These are phyloP conservation scores for Pherbina coryleti DNA, from an alignment of 2,888 invertebrate species.

Conservation along the genomic window DNA sequence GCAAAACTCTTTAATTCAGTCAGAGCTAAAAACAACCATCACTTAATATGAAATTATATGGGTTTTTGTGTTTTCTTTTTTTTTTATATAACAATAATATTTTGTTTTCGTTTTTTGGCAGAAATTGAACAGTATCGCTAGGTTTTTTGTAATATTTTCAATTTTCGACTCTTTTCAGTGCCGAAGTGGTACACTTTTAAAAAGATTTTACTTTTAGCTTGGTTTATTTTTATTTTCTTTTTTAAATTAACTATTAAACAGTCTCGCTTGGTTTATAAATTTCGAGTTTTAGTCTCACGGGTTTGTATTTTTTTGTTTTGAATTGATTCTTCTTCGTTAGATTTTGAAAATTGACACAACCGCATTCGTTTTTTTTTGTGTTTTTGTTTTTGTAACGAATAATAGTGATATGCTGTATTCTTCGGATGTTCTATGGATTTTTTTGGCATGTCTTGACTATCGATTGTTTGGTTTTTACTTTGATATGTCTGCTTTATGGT, in stretches of 20 bases:
- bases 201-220: background rate
- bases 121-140: too few species aligned
- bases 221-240: background rate
- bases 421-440: background rate
- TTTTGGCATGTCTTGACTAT: background rate
- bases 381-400: constrained; percentile 6
- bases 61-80: too few species aligned
- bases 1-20: too few species aligned
- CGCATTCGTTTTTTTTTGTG: constrained; percentile 12
- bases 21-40: too few species aligned
- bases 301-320: background rate
- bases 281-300: constrained; percentile 14
- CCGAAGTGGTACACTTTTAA: too few species aligned
- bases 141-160: too few species aligned
- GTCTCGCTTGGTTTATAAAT: constrained; percentile 18
- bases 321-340: constrained; percentile 3
- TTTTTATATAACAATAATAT: too few species aligned
- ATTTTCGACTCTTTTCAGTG: too few species aligned
- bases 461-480: background rate
- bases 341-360: constrained; percentile 23
- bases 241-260: constrained; percentile 8
- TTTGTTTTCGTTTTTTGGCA: too few species aligned
- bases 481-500: constrained; percentile 30
- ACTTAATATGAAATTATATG: too few species aligned
- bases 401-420: constrained; percentile 31